These are phyloP conservation scores for Coelogynopora nodosa DNA, from an alignment of 2,888 invertebrate species.

Conservation along the genomic window DNA sequence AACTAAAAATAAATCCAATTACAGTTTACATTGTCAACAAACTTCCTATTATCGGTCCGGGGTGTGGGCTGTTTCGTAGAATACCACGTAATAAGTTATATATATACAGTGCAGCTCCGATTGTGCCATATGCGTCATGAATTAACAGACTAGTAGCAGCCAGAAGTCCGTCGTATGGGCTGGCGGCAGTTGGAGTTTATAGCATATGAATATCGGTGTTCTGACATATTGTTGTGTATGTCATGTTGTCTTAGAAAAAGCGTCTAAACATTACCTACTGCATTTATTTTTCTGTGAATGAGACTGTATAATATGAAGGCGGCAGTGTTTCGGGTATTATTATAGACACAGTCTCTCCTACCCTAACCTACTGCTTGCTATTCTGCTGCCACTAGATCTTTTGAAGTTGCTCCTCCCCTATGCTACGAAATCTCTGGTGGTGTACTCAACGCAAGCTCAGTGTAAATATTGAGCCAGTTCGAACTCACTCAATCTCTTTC, in stretches of 20 bases:
- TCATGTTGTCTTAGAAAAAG: slow-evolving; percentile 13
- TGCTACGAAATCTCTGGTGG: background rate
- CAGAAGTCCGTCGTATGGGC: no score
- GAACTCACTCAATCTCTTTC: background rate
- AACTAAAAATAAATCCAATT: slow-evolving; percentile 19
- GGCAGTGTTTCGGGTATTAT: no score
- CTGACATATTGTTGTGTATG: background rate
- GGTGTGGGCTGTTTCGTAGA: background rate
- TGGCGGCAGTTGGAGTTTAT: no score
- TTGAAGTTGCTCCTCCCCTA: background rate
- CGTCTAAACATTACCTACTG: background rate
- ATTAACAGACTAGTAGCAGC: no score
- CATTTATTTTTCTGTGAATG: no score
- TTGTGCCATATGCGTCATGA: no score
- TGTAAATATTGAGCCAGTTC: slow-evolving; percentile 16
- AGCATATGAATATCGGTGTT: no score
- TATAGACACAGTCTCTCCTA: no score
- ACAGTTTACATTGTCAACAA: slow-evolving; percentile 23
- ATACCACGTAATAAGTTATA: no score
- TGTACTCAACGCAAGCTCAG: background rate
- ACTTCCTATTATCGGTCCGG: background rate
- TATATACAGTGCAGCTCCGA: no score
- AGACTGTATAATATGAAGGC: no score
- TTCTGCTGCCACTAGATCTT: background rate
- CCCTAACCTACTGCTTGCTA: background rate